Conservation (phyloP, 53 echinoderm and acorn worm genomes). For the Patiria pectinifera region DNA sequence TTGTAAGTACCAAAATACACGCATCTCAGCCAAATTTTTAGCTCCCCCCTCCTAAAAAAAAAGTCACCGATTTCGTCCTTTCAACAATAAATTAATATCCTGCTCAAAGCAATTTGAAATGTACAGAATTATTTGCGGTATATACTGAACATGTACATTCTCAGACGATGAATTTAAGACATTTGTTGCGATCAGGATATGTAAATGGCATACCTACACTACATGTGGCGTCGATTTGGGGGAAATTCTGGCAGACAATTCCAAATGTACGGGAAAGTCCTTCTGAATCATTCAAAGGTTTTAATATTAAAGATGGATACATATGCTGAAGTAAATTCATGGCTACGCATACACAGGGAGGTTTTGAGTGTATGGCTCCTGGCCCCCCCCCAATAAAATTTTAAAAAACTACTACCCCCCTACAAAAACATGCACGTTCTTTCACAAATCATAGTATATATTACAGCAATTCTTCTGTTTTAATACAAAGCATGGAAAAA, state of each 20-base stretch:
- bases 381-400: no score
- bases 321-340: no score
- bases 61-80: not conserved
- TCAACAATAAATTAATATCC: not conserved
- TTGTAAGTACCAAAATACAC: not conserved
- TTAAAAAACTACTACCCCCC: no score
- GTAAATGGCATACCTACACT: not conserved
- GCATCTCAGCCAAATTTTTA: not conserved
- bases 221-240: not conserved
- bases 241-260: not conserved
- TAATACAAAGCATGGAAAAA: no score
- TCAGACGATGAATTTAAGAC: not conserved
- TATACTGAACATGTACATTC: not conserved
- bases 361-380: no score
- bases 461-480: no score
- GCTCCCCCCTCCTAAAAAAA: not conserved
- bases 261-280: not conserved
- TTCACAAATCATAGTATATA: no score
- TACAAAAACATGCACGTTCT: no score
- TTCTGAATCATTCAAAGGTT: no score
- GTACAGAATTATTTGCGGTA: not conserved
- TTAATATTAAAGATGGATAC: no score
- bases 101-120: not conserved
- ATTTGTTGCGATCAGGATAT: not conserved
- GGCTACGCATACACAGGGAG: no score